Conservation (phyloP, 2,888 invertebrate species). For the Drosophila anceps region DNA sequence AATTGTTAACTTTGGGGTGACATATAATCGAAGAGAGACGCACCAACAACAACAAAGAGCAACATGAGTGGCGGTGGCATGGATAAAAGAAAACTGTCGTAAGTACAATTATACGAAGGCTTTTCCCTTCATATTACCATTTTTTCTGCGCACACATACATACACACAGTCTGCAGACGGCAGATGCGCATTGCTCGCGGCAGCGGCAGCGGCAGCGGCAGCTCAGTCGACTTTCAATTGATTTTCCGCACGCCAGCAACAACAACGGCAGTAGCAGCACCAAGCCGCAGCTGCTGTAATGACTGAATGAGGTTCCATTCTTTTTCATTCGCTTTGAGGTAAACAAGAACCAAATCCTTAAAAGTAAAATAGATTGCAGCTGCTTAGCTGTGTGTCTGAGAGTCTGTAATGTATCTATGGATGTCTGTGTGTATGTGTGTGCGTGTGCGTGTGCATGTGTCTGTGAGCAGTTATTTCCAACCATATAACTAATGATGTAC, state of each 20-base stretch:
- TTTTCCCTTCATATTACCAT: slow-evolving; percentile 49
- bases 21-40: slow-evolving; percentile 39
- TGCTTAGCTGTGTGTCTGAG: slow-evolving; percentile 14
- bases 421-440: slow-evolving; percentile 12
- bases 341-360: slow-evolving; percentile 44
- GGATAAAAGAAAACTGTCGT: slow-evolving; percentile 86
- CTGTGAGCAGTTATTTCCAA: neutral
- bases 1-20: slow-evolving; percentile 50
- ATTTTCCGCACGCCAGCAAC: slow-evolving; percentile 66
- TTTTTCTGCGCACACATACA: slow-evolving; percentile 65
- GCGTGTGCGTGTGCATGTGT: slow-evolving; percentile 14
- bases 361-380: slow-evolving; percentile 34
- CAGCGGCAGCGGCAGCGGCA: slow-evolving; percentile 44
- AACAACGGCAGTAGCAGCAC: slow-evolving; percentile 27
- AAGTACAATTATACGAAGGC: slow-evolving; percentile 75
- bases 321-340: slow-evolving; percentile 43
- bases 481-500: slow-evolving; percentile 17
- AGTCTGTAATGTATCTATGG: neutral
- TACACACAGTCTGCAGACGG: slow-evolving; percentile 55
- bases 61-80: slow-evolving; percentile 83
- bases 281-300: slow-evolving; percentile 46
- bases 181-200: slow-evolving; percentile 56
- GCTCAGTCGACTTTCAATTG: slow-evolving; percentile 70
- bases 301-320: slow-evolving; percentile 40
- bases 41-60: slow-evolving; percentile 37